These are phyloP conservation scores for Ypsolopha scabrella DNA, from an alignment of 2,888 invertebrate genomes.

Conservation along the genomic window DNA sequence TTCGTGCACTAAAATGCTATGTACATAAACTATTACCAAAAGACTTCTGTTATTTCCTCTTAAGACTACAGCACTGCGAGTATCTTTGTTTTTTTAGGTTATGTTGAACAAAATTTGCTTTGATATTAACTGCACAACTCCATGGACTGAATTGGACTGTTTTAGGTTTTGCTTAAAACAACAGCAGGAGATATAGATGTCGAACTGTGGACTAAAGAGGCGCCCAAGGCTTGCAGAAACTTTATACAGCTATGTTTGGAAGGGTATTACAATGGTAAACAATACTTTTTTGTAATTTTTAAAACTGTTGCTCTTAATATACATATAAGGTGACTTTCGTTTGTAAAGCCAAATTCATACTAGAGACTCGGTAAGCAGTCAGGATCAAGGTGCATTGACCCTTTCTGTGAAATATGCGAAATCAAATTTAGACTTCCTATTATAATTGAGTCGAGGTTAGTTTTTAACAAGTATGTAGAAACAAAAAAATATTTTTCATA, in stretches of 20 bases:
- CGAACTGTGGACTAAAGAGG: slow-evolving; percentile 97
- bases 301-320: not conserved
- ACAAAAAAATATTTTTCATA: no score
- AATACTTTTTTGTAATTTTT: not conserved
- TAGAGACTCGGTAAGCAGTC: no score
- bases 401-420: no score
- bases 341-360: no score
- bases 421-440: no score
- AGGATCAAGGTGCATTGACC: no score
- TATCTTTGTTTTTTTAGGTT: not conserved
- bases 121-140: slow-evolving; percentile 1
- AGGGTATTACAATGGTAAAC: slow-evolving; percentile 86
- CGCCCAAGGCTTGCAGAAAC: slow-evolving; percentile 93
- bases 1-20: not conserved
- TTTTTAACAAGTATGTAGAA: no score
- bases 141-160: slow-evolving; percentile 11
- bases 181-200: slow-evolving; percentile 97
- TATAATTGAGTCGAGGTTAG: no score
- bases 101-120: not conserved
- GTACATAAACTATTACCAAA: not conserved
- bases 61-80: not conserved
- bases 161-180: slow-evolving; percentile 90
- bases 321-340: no score
- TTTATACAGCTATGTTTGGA: slow-evolving; percentile 97
- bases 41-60: not conserved